phyloP scores from a whole-genome alignment of 1,140 invertebrate genomes.

The Drosophila mauritiana region DNA sequence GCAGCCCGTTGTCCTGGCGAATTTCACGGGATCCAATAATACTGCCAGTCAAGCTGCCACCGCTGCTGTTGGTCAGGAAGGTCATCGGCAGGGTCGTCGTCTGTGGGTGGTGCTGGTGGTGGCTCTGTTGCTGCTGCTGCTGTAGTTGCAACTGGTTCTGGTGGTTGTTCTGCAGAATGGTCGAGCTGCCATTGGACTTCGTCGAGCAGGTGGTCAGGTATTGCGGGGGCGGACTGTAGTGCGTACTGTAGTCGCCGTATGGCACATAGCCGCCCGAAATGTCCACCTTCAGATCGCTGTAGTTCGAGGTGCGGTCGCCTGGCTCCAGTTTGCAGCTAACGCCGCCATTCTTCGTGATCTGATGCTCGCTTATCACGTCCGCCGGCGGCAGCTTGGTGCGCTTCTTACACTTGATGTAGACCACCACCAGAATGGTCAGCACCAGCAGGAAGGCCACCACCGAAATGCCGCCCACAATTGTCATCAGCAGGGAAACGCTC shows the following conservation, averaged over 20 bases:
- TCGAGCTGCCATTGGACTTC: conserved; percentile 81
- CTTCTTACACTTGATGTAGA: conserved; percentile 79
- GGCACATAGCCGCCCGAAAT: conserved; percentile 95
- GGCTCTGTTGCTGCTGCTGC: conserved; percentile 69
- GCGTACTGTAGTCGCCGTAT: conserved; percentile 92
- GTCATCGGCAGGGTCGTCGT: conserved; percentile 77
- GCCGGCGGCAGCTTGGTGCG: conserved; percentile 80
- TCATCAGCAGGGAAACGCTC: conserved; percentile 72
- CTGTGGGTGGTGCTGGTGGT: conserved; percentile 49
- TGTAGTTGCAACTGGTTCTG: conserved; percentile 79
- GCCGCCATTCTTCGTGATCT: conserved; percentile 80
- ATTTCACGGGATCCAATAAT: conserved; percentile 80
- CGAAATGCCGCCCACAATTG: conserved; percentile 73
- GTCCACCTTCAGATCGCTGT: conserved; percentile 96
- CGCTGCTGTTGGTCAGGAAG: conserved; percentile 75
- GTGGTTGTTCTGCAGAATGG: conserved; percentile 79
- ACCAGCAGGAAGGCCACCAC: conserved; percentile 71
- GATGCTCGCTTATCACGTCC: conserved; percentile 83
- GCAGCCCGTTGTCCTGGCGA: conserved; percentile 79
- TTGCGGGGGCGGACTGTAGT: conserved; percentile 91
- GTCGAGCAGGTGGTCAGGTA: conserved; percentile 81
- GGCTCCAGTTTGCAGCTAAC: conserved; percentile 85
- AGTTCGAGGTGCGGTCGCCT: conserved; percentile 95
- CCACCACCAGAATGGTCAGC: conserved; percentile 67
- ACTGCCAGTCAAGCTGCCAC: conserved; percentile 80